phyloP scores from a whole-genome alignment of 2,888 invertebrate species.

The Campoplex nolae region DNA sequence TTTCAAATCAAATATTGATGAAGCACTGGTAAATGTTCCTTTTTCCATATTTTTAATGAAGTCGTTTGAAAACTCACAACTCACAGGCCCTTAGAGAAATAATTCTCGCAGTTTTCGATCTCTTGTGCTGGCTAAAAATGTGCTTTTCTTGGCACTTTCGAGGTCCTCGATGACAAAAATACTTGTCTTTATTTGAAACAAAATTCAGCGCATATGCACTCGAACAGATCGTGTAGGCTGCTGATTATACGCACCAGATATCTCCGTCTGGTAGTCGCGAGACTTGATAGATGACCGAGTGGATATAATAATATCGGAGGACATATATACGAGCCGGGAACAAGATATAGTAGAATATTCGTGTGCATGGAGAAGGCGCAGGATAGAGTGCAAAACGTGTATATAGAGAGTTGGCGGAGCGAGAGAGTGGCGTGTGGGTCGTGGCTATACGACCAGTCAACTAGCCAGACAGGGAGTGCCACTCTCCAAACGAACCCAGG shows the following conservation, averaged over 20 bases:
- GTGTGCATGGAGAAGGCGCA: constrained; percentile 28
- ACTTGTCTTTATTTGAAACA: background rate
- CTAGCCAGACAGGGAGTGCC: constrained; percentile 83
- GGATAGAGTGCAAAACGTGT: constrained; percentile 51
- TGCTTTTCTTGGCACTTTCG: background rate
- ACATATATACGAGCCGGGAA: constrained; percentile 55
- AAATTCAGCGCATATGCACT: constrained; percentile 22
- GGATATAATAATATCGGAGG: constrained; percentile 80
- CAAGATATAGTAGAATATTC: constrained; percentile 59
- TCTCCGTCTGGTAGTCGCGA: constrained; percentile 79
- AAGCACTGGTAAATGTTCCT: constrained; percentile 33
- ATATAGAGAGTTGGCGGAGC: constrained; percentile 32
- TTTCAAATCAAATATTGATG: constrained; percentile 56
- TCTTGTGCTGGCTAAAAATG: background rate
- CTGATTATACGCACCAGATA: constrained; percentile 76
- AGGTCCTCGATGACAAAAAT: background rate
- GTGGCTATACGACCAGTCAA: constrained; percentile 66
- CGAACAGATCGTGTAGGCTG: constrained; percentile 49
- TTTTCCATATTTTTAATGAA: background rate
- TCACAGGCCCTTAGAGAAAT: background rate
- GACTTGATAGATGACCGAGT: constrained; percentile 79
- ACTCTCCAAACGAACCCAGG: constrained; percentile 74
- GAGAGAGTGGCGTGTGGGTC: constrained; percentile 80
- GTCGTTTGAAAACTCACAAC: background rate
- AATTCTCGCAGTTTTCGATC: background rate